phyloP scores from a whole-genome alignment of 2,113 vertebrate species.

The Cercopithecus mona region DNA sequence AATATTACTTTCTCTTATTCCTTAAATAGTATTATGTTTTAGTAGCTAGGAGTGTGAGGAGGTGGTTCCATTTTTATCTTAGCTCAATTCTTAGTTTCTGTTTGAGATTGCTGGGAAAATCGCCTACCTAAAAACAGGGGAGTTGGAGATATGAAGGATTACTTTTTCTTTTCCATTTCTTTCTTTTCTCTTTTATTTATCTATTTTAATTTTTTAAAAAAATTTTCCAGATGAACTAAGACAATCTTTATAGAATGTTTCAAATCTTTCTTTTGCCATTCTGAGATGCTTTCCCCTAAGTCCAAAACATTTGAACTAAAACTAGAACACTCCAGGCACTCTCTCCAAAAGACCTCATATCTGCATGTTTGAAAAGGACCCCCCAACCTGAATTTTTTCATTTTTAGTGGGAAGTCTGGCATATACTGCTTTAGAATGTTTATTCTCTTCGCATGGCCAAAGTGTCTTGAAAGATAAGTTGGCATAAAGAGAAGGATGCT shows the following conservation, averaged over 20 bases:
- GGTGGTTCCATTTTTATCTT: constrained; percentile 24
- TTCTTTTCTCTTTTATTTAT: background rate
- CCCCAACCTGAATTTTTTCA: background rate
- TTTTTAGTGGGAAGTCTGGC: background rate
- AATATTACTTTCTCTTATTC: background rate
- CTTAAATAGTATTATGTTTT: background rate
- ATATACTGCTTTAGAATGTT: background rate
- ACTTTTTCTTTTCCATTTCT: background rate
- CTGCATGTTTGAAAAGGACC: background rate
- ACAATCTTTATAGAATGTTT: background rate
- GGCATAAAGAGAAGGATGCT: constrained; percentile 2
- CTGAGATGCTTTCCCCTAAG: constrained; percentile 4
- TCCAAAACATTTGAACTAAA: background rate
- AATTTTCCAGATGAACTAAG: background rate
- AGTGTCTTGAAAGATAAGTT: background rate
- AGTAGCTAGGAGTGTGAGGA: background rate
- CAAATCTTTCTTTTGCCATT: background rate
- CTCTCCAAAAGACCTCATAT: background rate
- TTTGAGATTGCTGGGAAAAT: constrained; percentile 8
- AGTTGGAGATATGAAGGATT: background rate
- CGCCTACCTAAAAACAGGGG: background rate
- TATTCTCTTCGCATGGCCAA: background rate
- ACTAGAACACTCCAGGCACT: background rate
- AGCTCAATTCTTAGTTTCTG: constrained; percentile 26
- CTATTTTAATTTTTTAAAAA: background rate